Evolutionary conservation across 2,797 vertebrate genomes (phyloP).

Genomic region (Lateolabrax maculatus): DNA sequence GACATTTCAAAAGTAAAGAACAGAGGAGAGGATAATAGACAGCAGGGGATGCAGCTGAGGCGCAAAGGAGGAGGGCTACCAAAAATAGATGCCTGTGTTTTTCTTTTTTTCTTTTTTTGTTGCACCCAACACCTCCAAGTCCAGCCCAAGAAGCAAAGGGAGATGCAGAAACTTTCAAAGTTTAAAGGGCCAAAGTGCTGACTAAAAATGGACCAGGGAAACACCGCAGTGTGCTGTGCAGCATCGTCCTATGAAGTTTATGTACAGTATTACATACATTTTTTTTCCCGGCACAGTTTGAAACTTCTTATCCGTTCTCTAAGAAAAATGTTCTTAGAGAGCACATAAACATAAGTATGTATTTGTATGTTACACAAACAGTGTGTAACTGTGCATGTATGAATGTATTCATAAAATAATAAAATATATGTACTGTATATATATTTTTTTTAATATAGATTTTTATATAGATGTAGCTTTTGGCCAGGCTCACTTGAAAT

Average conservation of each 20-base stretch:
- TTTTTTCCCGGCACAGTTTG: slow-evolving; percentile 14
- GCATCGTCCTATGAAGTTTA: slow-evolving; percentile 50
- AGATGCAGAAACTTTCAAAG: slow-evolving; percentile 54
- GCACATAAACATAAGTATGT: slow-evolving; percentile 9
- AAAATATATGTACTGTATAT: no score
- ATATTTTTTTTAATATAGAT: no score
- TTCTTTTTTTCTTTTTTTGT: slow-evolving; percentile 1
- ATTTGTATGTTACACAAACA: neutral
- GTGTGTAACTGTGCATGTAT: neutral
- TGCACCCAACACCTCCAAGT: slow-evolving; percentile 40
- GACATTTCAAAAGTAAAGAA: slow-evolving; percentile 69
- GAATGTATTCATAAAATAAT: neutral
- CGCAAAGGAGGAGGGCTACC: slow-evolving; percentile 48
- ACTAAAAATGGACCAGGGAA: slow-evolving; percentile 59
- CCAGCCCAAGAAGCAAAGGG: slow-evolving; percentile 17
- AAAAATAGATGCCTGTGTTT: slow-evolving; percentile 56
- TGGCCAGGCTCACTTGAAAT: no score
- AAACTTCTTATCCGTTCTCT: slow-evolving; percentile 30
- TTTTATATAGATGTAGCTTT: no score
- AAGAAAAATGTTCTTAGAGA: slow-evolving; percentile 11
- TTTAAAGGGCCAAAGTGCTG: slow-evolving; percentile 65
- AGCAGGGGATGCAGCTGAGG: slow-evolving; percentile 54
- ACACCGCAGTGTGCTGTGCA: slow-evolving; percentile 38
- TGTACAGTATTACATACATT: slow-evolving; percentile 49
- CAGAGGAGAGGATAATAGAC: slow-evolving; percentile 60